Base-by-base conservation (phyloP, 2,797 vertebrate genomes). In the Enteromius fasciolatus region DNA sequence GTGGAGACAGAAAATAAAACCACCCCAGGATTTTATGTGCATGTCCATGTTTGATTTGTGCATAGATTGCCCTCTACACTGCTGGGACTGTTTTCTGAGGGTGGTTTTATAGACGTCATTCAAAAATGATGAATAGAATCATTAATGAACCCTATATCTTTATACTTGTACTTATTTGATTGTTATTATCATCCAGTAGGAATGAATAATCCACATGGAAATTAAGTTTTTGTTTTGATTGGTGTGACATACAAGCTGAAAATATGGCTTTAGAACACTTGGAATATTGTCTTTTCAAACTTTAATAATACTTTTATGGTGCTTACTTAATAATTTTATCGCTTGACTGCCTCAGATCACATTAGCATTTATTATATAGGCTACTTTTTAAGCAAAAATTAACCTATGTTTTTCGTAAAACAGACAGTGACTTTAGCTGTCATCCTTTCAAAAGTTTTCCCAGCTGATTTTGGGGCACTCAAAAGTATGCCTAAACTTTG, bases 21-120 rank as follows among this genome's bases (percentile, higher is more conserved):
- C 69, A 39, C 79, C 50, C n/a, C 57, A 50, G 54, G 78, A 74
- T 46, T 74, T 74, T 25, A 81, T 73, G 68, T 72, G 54, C 57
- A 73, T 50, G 52, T 70, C 39, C 25, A 15, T 57, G 31, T 76
- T 66, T 61, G 68, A 77, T 52, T 81, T 76, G 83, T 84, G 72
- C 20, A 10, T 61, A n/a, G 67, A 70, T 72, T 36, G 69, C 5
- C 6, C 28, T 52, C 74, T 64, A 64, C 31, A 81, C 57, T 10
- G 25, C 67, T 61, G 20, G 20, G 8, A n/a, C 17, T 77, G 76
- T 63, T 61, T 72, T 63, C 41, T 12, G 44, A 64, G n/a, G 44
- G 68, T 10, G 72, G 54, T 23, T 80, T 70, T 63, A 67, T 41
- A 25, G 48, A 54, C 64, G 2, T 69, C 36, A 3, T 18, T 57